Conservation (phyloP, 2,113 vertebrate species). For the Nerophis ophidion region DNA sequence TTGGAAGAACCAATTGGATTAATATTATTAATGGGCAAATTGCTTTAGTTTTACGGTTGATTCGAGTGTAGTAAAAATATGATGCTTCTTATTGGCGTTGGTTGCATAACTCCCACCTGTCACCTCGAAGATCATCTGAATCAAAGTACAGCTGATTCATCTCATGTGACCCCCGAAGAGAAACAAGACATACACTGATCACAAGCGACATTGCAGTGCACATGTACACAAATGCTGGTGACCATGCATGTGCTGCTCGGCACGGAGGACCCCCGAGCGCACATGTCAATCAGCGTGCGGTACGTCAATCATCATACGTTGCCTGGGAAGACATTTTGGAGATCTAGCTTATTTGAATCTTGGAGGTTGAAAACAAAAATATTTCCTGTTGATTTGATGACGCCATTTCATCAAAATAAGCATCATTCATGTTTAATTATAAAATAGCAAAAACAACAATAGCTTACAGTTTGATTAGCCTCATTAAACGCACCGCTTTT, state of each 20-base stretch:
- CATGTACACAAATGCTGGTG: neutral
- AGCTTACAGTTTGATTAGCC: slow-evolving; percentile 27
- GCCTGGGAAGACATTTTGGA: slow-evolving; percentile 5
- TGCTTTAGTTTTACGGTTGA: no score
- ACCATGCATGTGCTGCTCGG: slow-evolving; percentile 5
- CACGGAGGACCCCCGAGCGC: slow-evolving; percentile 3
- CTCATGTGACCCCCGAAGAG: slow-evolving; percentile 41
- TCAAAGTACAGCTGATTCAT: slow-evolving; percentile 42
- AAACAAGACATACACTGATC: slow-evolving; percentile 38
- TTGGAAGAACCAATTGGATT: no score
- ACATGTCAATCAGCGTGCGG: slow-evolving; percentile 19
- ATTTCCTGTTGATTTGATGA: no score
- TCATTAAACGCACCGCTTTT: neutral
- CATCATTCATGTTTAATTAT: no score
- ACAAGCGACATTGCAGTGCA: slow-evolving; percentile 19
- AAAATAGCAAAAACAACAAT: neutral
- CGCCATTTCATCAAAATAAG: no score
- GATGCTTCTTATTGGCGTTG: neutral
- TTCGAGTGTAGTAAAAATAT: no score
- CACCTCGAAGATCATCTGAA: slow-evolving; percentile 53
- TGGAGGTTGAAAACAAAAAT: no score
- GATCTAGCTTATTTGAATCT: neutral
- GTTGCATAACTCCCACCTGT: slow-evolving; percentile 31
- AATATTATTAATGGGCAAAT: no score
- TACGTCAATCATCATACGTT: slow-evolving; percentile 10